These are phyloP conservation scores for Drosophila melanosoma DNA, from an alignment of 2,888 invertebrate species.

Conservation along the genomic window DNA sequence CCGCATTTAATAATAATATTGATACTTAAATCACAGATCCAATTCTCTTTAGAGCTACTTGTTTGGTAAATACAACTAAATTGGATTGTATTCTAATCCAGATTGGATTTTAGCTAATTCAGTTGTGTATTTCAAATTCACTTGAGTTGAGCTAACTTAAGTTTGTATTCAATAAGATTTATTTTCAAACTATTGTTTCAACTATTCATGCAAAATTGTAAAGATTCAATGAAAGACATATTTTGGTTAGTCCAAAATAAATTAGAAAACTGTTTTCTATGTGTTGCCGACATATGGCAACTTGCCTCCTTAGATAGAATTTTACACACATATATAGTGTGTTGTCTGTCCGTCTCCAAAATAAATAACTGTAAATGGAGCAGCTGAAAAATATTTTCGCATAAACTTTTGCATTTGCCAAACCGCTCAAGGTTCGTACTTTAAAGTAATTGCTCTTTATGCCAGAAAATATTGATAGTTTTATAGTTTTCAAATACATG, in stretches of 20 bases:
- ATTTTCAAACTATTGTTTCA: too few species aligned
- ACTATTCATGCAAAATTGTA: not conserved
- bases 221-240: constrained; percentile 29
- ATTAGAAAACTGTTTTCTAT: constrained; percentile 4
- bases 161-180: not conserved
- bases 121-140: not conserved
- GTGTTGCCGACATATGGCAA: constrained; percentile 3
- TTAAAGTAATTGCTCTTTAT: constrained; percentile 76
- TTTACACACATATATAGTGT: not conserved
- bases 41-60: not conserved
- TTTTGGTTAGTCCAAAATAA: constrained; percentile 6
- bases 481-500: constrained; percentile 18
- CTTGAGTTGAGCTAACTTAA: not conserved
- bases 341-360: constrained; percentile 10
- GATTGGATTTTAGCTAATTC: not conserved
- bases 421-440: constrained; percentile 58
- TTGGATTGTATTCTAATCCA: not conserved
- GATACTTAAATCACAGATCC: not conserved
- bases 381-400: constrained; percentile 57
- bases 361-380: constrained; percentile 64
- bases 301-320: not conserved
- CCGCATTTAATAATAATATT: not conserved
- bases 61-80: not conserved
- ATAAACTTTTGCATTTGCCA: constrained; percentile 57
- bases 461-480: constrained; percentile 60